Evolutionary conservation across 1,140 invertebrate genomes (phyloP).

Genomic region (Laupala kohalensis): DNA sequence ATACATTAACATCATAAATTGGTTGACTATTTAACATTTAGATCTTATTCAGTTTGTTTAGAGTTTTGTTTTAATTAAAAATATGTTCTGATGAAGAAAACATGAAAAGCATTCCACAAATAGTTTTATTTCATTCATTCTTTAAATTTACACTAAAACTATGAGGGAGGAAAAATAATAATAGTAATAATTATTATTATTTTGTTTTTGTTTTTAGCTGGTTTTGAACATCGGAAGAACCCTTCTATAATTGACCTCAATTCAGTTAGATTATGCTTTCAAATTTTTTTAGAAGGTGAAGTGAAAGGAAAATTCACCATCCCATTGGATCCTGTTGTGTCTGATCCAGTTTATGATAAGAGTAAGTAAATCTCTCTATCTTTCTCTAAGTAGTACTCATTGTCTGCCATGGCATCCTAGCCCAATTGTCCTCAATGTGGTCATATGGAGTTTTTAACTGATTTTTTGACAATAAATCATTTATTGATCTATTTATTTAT

Average conservation of each 20-base stretch:
- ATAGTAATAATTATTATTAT: no score
- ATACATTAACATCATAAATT: background rate
- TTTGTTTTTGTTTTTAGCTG: background rate
- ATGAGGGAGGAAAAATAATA: no score
- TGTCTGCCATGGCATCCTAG: no score
- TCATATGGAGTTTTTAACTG: no score
- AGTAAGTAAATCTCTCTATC: conserved; percentile 34
- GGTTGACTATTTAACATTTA: background rate
- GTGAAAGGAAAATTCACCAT: conserved; percentile 38
- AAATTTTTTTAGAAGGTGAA: conserved; percentile 41
- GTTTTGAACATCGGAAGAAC: background rate
- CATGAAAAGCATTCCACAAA: background rate
- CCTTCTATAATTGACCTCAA: conserved; percentile 36
- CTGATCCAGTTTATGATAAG: conserved; percentile 45
- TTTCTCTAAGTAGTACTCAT: no score
- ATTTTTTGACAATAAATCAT: no score
- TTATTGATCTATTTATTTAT: no score
- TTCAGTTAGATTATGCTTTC: conserved; percentile 42
- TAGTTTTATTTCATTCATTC: background rate
- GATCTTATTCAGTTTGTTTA: background rate
- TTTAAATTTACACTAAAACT: no score
- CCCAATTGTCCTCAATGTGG: no score
- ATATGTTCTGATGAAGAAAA: background rate
- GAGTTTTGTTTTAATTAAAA: background rate
- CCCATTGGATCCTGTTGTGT: conserved; percentile 40